phyloP scores from a whole-genome alignment of 2,797 vertebrate genomes.

The Galago senegalensis region DNA sequence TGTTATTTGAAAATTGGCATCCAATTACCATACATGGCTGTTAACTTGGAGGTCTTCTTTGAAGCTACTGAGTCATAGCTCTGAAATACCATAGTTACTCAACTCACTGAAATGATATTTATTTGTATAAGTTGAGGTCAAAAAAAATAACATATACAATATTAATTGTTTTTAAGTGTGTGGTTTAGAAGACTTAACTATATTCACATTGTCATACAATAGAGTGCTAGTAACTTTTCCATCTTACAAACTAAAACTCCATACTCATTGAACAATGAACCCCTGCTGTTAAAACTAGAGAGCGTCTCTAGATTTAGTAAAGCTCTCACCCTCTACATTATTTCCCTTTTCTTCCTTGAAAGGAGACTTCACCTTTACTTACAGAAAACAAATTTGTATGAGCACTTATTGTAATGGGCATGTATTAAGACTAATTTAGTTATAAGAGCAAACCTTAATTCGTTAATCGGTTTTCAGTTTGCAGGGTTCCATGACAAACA shows the following conservation, averaged over 20 bases:
- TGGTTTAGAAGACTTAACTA: neutral
- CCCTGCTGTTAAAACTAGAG: neutral
- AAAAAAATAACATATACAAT: neutral
- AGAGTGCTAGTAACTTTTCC: neutral
- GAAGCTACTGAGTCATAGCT: neutral
- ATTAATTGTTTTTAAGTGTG: neutral
- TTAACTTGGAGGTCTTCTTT: neutral
- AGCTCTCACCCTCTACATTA: neutral
- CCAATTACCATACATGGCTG: conserved; percentile 75
- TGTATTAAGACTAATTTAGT: neutral
- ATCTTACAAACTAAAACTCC: neutral
- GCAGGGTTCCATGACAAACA: neutral
- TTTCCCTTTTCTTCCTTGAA: neutral
- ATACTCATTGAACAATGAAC: neutral
- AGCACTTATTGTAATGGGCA: neutral
- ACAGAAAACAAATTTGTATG: neutral
- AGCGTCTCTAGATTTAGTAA: neutral
- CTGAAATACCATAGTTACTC: neutral
- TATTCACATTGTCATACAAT: neutral
- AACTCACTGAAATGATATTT: neutral
- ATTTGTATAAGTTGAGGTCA: neutral
- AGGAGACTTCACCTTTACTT: neutral
- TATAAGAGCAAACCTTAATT: neutral
- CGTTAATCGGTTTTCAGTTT: neutral
- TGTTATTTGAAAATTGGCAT: conserved; percentile 74